Base-by-base conservation (phyloP, 2,113 vertebrate species). In the Cyprinus carpio region DNA sequence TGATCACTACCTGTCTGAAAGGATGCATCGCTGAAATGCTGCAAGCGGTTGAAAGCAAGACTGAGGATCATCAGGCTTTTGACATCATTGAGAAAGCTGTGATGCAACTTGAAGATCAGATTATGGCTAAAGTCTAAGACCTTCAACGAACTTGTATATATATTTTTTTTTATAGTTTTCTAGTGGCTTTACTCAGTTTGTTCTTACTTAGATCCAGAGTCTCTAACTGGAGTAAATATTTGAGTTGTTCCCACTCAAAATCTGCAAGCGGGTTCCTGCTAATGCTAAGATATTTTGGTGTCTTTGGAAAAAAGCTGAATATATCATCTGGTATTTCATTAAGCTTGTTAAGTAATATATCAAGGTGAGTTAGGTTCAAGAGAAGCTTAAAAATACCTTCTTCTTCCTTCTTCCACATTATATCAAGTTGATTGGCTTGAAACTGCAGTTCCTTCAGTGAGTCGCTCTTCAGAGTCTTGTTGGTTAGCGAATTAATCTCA, bases 161-260 rank as follows among this genome's bases (percentile, higher is more conserved):
- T n/a, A n/a, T n/a, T n/a, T n/a, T n/a, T 4, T 64, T 16, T 10
- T 80, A 88, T 6, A 93, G 75, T 16, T 72, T 83, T 5, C 77
- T 49, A 0, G 74, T 80, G 2, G 92, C 43, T 49, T 27, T 86
- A 27, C 82, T 79, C 1, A 95, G 69, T 1, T 60, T 7, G 75
- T 95, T 95, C 81, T 77, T 8, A 46, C 89, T 91, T 77, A 94
- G 77, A 81, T 93, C 87, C 11, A 93, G 91, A 83, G 93, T 62
- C 8, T 69, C 25, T 23, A 93, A 82, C 0, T 16, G 16, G 56
- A 87, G 75, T 31, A 91, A 89, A 8, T 86, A 4, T 34, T 43
- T 37, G 11, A 89, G 58, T 25, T 74, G 51, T 15, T 85, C 67
- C 92, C 91, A 94, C 12, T 92, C 40, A 87, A 96, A 93, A 79